Conservation (phyloP, 2,113 vertebrate genomes). For the Collichthys lucidus region DNA sequence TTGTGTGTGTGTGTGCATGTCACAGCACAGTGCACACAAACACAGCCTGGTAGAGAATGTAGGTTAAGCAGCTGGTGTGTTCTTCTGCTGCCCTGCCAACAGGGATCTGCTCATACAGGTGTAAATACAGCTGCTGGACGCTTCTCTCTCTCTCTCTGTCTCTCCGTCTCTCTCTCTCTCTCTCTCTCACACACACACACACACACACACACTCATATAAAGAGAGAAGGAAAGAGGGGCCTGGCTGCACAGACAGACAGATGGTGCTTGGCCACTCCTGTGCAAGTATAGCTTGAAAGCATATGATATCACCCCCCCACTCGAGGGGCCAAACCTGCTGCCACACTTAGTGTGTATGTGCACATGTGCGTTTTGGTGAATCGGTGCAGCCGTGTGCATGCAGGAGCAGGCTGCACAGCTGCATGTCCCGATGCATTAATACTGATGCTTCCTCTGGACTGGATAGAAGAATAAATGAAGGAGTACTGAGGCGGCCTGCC, state of each 20-base stretch:
- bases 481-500: not conserved
- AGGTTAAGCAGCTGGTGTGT: conserved; percentile 89
- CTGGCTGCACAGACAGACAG: conserved; percentile 67
- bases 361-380: conserved; percentile 22
- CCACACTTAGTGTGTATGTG: conserved; percentile 42
- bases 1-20: conserved; percentile 43
- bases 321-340: conserved; percentile 72
- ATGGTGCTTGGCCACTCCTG: conserved; percentile 74
- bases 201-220: not conserved
- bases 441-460: conserved; percentile 64
- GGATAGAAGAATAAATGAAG: conserved; percentile 23
- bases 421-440: conserved; percentile 73
- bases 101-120: conserved; percentile 91
- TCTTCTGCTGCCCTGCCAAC: conserved; percentile 85
- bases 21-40: conserved; percentile 39
- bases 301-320: conserved; percentile 72
- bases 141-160: not conserved
- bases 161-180: not conserved
- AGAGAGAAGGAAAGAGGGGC: conserved; percentile 19
- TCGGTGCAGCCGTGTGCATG: conserved; percentile 29
- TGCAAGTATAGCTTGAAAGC: conserved; percentile 69
- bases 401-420: conserved; percentile 62
- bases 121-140: conserved; percentile 92
- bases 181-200: conserved; percentile 2
- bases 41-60: conserved; percentile 54